Evolutionary conservation across 2,888 invertebrate genomes (phyloP).

Genomic region (Chrysotoxum bicinctum): DNA sequence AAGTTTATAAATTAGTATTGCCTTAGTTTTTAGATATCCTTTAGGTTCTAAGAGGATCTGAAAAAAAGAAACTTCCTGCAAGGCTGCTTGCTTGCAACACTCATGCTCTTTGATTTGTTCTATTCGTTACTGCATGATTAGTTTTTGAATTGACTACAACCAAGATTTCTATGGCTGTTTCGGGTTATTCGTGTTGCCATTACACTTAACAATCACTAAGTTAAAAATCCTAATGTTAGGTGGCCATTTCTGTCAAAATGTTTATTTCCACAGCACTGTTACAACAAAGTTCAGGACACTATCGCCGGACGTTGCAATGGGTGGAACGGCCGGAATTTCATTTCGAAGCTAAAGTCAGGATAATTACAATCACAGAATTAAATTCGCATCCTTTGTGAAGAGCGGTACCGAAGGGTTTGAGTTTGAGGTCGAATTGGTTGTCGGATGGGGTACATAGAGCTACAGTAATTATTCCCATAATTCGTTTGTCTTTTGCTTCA

Average conservation of each 20-base stretch:
- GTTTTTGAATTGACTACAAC: no score
- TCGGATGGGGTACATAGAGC: constrained; percentile 1
- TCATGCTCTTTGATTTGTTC: no score
- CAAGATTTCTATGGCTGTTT: no score
- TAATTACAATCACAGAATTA: constrained; percentile 72
- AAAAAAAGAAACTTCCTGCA: no score
- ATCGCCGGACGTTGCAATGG: constrained; percentile 4
- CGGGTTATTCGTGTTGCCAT: no score
- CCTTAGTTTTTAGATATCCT: no score
- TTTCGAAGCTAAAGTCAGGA: constrained; percentile 39
- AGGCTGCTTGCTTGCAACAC: no score
- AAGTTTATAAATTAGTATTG: no score
- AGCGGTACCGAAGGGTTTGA: not conserved
- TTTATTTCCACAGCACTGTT: not conserved
- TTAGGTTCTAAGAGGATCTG: no score
- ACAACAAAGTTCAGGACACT: constrained; percentile 5
- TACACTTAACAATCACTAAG: no score
- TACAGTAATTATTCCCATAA: constrained; percentile 69
- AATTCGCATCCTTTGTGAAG: constrained; percentile 58
- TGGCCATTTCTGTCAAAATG: not conserved
- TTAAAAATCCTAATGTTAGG: no score
- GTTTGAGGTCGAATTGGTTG: not conserved
- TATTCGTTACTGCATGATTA: no score
- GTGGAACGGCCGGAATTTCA: constrained; percentile 21
- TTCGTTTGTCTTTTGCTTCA: constrained; percentile 67